Percentiles rank a stretch among this genome's conserved stretches.
phyloP scores from a whole-genome alignment of 2,888 invertebrate genomes.

The Amphipyra tragopoginis region DNA sequence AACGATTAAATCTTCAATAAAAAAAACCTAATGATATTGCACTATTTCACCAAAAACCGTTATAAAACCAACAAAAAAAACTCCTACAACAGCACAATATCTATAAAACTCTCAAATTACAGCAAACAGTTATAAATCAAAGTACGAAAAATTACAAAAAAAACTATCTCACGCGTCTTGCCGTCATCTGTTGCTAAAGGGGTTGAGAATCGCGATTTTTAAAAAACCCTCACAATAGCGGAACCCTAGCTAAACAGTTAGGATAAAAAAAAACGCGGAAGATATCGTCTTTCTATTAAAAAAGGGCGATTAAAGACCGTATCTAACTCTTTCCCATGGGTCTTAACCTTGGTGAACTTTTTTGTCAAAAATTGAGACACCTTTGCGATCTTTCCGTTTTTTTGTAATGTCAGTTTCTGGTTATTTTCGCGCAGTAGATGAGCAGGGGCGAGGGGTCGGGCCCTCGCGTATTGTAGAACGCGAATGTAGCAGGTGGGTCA shows the following conservation, averaged over 20 bases:
- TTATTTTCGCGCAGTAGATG: conserved; percentile 68
- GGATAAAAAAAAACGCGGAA: conserved; percentile 77
- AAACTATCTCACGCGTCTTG: conserved; percentile 86
- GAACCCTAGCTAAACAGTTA: conserved; percentile 84
- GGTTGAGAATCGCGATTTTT: conserved; percentile 81
- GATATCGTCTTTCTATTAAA: conserved; percentile 77
- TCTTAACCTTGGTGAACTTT: conserved; percentile 87
- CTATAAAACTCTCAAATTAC: conserved; percentile 89
- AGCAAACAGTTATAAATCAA: conserved; percentile 89
- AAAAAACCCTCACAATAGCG: conserved; percentile 73
- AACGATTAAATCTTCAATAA: conserved; percentile 25
- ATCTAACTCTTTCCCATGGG: conserved; percentile 90
- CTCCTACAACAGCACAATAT: conserved; percentile 77
- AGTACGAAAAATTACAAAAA: conserved; percentile 73
- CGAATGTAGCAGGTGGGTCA: conserved; percentile 87
- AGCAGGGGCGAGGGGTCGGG: conserved; percentile 79
- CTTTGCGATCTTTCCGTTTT: conserved; percentile 88
- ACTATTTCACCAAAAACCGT: conserved; percentile 74
- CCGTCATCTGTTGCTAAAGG: conserved; percentile 86
- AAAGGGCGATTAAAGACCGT: conserved; percentile 74
- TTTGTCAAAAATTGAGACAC: conserved; percentile 87
- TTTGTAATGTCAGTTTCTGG: conserved; percentile 74
- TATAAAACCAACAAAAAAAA: conserved; percentile 75
- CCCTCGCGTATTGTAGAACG: conserved; percentile 73
- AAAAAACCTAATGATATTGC: conserved; percentile 60